These are phyloP conservation scores for Malurus melanocephalus DNA, from an alignment of 2,113 vertebrate genomes.

Conservation along the genomic window DNA sequence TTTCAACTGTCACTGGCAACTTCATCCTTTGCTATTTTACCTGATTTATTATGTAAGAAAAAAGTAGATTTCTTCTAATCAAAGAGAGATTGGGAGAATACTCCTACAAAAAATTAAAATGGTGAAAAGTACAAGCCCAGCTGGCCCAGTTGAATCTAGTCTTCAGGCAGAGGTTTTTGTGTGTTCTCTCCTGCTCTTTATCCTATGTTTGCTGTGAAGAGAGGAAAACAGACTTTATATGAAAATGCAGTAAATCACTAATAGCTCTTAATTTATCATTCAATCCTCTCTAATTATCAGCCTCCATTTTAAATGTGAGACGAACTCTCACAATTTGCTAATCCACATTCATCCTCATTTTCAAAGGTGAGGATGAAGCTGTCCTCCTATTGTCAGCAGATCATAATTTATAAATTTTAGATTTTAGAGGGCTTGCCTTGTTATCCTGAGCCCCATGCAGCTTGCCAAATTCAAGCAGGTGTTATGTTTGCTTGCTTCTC, in stretches of 20 bases:
- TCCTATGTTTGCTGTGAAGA: not conserved
- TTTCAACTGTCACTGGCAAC: not conserved
- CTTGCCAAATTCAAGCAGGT: conserved; percentile 40
- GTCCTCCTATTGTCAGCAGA: not conserved
- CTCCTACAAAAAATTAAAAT: not conserved
- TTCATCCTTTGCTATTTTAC: not conserved
- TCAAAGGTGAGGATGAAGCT: not conserved
- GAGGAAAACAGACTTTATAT: not conserved
- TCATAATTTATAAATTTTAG: not conserved
- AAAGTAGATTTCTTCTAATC: not conserved
- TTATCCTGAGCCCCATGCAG: not conserved
- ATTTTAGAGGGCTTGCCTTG: not conserved
- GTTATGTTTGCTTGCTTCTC: not conserved
- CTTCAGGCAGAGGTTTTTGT: not conserved
- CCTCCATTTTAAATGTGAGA: conserved; percentile 4
- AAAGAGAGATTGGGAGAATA: not conserved
- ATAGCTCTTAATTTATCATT: not conserved
- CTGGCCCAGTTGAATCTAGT: not conserved
- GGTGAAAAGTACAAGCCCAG: not conserved
- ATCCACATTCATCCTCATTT: not conserved
- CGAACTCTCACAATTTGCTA: not conserved
- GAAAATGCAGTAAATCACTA: conserved; percentile 5
- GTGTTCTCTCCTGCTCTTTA: not conserved
- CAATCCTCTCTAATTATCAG: not conserved
- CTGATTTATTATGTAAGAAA: not conserved